These are phyloP conservation scores for Orthosia incerta DNA, from an alignment of 2,888 invertebrate species.

Conservation along the genomic window DNA sequence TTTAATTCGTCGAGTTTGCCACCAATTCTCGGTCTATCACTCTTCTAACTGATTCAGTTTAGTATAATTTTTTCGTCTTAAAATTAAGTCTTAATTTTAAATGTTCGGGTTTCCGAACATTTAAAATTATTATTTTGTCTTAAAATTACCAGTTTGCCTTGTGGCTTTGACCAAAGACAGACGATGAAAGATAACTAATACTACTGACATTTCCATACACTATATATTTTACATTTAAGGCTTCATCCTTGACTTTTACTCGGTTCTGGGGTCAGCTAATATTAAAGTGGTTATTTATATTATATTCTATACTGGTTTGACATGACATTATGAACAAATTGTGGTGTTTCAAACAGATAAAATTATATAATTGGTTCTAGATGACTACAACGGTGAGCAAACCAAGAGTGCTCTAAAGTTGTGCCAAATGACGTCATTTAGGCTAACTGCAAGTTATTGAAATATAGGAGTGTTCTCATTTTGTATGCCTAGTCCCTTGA, in stretches of 20 bases:
- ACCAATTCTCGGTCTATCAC: neutral
- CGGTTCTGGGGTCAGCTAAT: conserved; percentile 47
- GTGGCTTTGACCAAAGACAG: conserved; percentile 17
- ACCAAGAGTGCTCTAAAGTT: conserved; percentile 45
- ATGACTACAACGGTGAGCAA: conserved; percentile 32
- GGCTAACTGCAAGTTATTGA: conserved; percentile 42
- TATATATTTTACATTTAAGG: conserved; percentile 58
- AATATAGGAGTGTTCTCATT: conserved; percentile 50
- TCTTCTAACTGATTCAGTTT: neutral
- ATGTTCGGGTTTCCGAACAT: neutral
- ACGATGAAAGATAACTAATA: conserved; percentile 52
- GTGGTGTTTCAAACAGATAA: conserved; percentile 28
- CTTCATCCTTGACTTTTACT: conserved; percentile 61
- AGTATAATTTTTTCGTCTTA: neutral
- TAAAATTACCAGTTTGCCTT: conserved; percentile 24
- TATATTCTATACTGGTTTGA: conserved; percentile 45
- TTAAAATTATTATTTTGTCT: neutral
- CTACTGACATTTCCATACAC: conserved; percentile 49
- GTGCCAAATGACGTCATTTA: conserved; percentile 56
- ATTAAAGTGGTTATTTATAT: conserved; percentile 49
- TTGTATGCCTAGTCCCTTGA: conserved; percentile 22
- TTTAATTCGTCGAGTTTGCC: neutral
- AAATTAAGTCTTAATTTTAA: too few relatives aligned
- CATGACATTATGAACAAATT: conserved; percentile 43
- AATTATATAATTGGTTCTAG: conserved; percentile 15